Base-by-base conservation (phyloP, 2,888 invertebrate genomes). In the Rosalia funebris region DNA sequence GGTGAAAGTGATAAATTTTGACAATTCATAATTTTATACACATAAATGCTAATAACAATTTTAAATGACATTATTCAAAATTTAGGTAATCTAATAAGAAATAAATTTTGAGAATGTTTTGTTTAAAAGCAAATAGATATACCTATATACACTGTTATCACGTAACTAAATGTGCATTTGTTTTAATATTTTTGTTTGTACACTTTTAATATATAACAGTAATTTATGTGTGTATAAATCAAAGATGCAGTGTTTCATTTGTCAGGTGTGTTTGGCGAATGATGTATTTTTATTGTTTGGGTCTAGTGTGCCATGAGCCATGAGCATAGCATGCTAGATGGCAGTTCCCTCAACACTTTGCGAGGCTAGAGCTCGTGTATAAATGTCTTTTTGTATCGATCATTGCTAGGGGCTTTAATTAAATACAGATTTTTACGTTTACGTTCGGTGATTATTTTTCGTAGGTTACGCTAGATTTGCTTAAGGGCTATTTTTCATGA, bases 181-280 rank as follows among this genome's bases (percentile, higher is more conserved):
- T 77, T 77, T 77, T 75, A 77, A 77, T 77, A 77, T 75, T 76
- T 75, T 66, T 76, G 72, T 75, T 72, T 71, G 73, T 70, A 70
- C 75, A 74, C 76, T 77, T 78, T 78, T 79, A 79, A 79, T 79
- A 79, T 76, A 78, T 78, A 77, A 79, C 78, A 62, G 66, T 71
- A 76, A 82, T 82, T 81, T 82, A 81, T 77, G 76, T 72, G 70
- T 62, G 62, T 61, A 78, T 81, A 81, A 81, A 81, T 82, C 82
- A 82, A 78, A 77, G 78, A 77, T 76, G 79, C 79, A 79, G 75
- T 80, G 80, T 81, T 81, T 81, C 80, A 80, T 81, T 81, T 82
- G 82, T 82, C 82, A 82, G 78, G 79, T 81, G 80, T 79, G 75
- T 79, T 80, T 78, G 77, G 78, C 75, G 74, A 75, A 75, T 80